These are phyloP conservation scores for Microtus oregoni DNA, from an alignment of 2,113 vertebrate species.

Conservation along the genomic window DNA sequence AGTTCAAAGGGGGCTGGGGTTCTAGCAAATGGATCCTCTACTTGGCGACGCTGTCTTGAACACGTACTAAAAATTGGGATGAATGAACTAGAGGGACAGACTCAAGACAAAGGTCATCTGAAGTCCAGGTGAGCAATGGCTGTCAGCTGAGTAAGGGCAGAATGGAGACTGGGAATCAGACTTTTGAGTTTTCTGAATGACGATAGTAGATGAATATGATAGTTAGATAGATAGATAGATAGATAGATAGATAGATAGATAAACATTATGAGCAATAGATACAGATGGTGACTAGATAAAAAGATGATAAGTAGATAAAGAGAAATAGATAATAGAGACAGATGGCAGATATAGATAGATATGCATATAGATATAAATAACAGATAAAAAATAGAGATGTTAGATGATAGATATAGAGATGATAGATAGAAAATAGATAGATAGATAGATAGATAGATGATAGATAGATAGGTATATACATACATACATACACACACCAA, in stretches of 20 bases:
- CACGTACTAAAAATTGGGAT: not conserved
- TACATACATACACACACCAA: too few species aligned
- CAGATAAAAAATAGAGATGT: too few species aligned
- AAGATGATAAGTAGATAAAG: too few species aligned
- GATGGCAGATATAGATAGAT: not conserved
- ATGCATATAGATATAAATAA: too few species aligned
- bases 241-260: not conserved
- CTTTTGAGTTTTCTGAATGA: slow-evolving; percentile 7
- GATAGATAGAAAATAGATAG: not conserved
- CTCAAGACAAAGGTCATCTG: not conserved
- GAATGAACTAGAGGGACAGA: not conserved
- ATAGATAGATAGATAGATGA: too few species aligned
- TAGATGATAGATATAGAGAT: too few species aligned
- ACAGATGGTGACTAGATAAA: too few species aligned
- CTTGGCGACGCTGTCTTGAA: not conserved
- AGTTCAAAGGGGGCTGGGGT: not conserved
- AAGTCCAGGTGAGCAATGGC: not conserved
- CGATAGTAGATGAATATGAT: not conserved
- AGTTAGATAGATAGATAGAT: too few species aligned
- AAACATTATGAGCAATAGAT: not conserved
- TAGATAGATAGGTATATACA: too few species aligned
- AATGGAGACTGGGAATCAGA: not conserved
- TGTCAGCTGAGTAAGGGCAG: not conserved
- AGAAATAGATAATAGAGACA: not conserved
- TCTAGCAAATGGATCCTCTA: not conserved